Evolutionary conservation across 2,797 vertebrate species (phyloP).

Genomic region (Liasis olivaceus): DNA sequence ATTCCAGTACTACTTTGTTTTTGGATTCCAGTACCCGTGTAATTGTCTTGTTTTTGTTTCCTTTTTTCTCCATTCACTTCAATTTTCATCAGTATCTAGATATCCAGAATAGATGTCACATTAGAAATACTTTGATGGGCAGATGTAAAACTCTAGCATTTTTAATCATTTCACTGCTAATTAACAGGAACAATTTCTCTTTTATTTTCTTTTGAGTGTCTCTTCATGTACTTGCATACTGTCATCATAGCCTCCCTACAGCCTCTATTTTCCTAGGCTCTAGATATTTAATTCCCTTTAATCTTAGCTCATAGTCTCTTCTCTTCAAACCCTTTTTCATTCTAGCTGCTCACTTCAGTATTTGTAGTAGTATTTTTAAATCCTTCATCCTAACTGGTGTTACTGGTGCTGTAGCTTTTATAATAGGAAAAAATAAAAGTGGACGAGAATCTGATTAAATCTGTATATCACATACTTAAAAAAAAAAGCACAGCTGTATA

Average conservation of each 20-base stretch:
- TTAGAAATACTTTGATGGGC: slow-evolving; percentile 60
- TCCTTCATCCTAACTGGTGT: slow-evolving; percentile 53
- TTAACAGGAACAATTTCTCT: slow-evolving; percentile 70
- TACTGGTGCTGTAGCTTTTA: slow-evolving; percentile 57
- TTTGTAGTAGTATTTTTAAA: slow-evolving; percentile 45
- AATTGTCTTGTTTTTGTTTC: slow-evolving; percentile 21
- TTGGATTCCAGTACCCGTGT: slow-evolving; percentile 48
- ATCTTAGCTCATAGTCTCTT: slow-evolving; percentile 64
- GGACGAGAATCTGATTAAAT: not conserved
- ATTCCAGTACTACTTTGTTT: slow-evolving; percentile 30
- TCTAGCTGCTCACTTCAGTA: slow-evolving; percentile 39
- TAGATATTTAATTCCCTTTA: slow-evolving; percentile 64
- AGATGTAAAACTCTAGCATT: slow-evolving; percentile 64
- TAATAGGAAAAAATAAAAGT: slow-evolving; percentile 25
- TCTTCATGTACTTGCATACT: slow-evolving; percentile 67
- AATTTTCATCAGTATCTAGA: slow-evolving; percentile 36
- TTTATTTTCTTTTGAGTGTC: slow-evolving; percentile 70
- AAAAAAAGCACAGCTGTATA: slow-evolving; percentile 32
- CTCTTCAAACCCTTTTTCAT: slow-evolving; percentile 53
- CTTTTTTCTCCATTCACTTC: not conserved
- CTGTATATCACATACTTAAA: slow-evolving; percentile 1
- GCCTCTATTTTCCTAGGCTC: slow-evolving; percentile 68
- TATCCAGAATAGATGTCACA: slow-evolving; percentile 52
- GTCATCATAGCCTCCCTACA: slow-evolving; percentile 68
- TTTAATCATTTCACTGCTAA: slow-evolving; percentile 65